phyloP scores from a whole-genome alignment of 2,113 vertebrate species.

The Psettodes erumei region DNA sequence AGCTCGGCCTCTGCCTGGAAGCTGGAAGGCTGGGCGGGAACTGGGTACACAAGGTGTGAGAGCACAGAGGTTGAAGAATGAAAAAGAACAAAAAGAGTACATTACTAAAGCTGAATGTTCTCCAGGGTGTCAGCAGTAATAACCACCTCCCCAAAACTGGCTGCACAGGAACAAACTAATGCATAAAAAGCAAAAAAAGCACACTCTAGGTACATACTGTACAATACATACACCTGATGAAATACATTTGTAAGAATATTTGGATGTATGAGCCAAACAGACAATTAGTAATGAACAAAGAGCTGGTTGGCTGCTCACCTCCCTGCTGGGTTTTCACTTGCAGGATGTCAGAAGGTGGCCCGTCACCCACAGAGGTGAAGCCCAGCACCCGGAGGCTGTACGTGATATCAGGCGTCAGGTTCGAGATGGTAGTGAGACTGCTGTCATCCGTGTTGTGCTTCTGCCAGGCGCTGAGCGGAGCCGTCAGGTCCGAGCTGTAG shows the following conservation, averaged over 20 bases:
- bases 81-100: background rate
- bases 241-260: background rate
- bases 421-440: constrained; percentile 92
- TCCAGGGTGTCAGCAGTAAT: constrained; percentile 4
- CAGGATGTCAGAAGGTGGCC: constrained; percentile 92
- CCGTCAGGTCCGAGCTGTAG: constrained; percentile 88
- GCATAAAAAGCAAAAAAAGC: background rate
- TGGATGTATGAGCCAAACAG: background rate
- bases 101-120: background rate
- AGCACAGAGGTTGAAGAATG: background rate
- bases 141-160: background rate
- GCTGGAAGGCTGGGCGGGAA: constrained; percentile 93
- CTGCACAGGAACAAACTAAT: background rate
- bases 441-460: constrained; percentile 95
- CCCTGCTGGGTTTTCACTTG: constrained; percentile 96
- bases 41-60: constrained; percentile 66
- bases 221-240: background rate
- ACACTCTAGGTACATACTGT: background rate
- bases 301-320: constrained; percentile 81
- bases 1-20: constrained; percentile 94
- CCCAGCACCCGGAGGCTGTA: constrained; percentile 95
- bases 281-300: constrained; percentile 2
- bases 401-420: constrained; percentile 92
- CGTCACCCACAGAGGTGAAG: constrained; percentile 93
- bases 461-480: constrained; percentile 91